Percentiles rank a stretch among this genome's conserved stretches.
Evolutionary conservation across 2,797 vertebrate species (phyloP).

Genomic region (Channa striata): DNA sequence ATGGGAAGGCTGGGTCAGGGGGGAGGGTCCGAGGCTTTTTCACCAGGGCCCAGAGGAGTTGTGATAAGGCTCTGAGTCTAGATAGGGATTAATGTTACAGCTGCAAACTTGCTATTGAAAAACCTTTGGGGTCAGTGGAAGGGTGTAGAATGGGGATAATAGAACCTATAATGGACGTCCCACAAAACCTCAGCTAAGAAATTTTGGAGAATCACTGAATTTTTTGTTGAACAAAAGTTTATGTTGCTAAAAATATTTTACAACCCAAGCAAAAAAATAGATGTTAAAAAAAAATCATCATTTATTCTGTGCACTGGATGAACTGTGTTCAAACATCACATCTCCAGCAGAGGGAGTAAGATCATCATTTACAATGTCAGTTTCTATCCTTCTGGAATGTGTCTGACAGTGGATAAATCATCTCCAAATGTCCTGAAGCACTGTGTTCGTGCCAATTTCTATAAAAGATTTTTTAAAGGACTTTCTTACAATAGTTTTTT

Average conservation of each 20-base stretch:
- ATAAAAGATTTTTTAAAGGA: no score
- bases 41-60: conserved; percentile 52
- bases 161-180: neutral
- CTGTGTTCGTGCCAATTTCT: no score
- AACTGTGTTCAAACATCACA: neutral
- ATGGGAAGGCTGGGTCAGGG: conserved; percentile 49
- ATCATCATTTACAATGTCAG: conserved; percentile 24
- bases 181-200: neutral
- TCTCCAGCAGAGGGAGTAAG: conserved; percentile 71
- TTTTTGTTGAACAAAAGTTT: no score
- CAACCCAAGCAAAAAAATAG: neutral
- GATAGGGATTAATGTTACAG: conserved; percentile 52
- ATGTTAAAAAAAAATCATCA: no score
- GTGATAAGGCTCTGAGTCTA: neutral
- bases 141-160: neutral
- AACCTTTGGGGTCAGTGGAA: conserved; percentile 26
- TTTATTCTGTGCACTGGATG: neutral
- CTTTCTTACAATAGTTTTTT: neutral
- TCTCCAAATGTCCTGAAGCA: neutral
- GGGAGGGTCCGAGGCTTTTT: conserved; percentile 32
- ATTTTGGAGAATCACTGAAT: no score
- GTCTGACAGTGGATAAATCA: neutral
- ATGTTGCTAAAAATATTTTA: no score
- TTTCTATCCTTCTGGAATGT: neutral
- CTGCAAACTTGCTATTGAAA: conserved; percentile 50